Conservation (phyloP, 2,113 vertebrate genomes). For the Menura novaehollandiae region DNA sequence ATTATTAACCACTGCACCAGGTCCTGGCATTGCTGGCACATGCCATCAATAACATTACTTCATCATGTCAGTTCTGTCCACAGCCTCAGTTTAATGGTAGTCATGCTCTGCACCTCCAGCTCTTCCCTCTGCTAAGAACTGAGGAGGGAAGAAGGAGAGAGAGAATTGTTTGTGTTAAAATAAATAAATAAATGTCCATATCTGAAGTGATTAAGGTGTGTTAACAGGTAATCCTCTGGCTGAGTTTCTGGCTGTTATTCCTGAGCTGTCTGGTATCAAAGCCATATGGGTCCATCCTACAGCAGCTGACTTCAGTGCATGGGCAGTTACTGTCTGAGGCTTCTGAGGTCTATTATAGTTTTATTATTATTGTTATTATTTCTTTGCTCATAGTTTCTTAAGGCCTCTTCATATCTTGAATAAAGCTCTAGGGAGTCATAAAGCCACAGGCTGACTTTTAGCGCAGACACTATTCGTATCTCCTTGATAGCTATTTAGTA, state of each 20-base stretch:
- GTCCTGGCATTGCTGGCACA: neutral
- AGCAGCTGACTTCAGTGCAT: constrained; percentile 15
- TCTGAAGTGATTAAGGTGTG: constrained; percentile 17
- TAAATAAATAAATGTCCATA: neutral
- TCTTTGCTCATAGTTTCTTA: constrained; percentile 19
- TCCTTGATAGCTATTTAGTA: constrained; percentile 36
- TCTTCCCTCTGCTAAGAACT: neutral
- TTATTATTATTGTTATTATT: constrained; percentile 56
- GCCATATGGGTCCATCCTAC: neutral
- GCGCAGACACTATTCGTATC: neutral
- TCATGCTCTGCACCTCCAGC: neutral
- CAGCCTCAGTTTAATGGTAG: neutral
- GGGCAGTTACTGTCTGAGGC: constrained; percentile 29
- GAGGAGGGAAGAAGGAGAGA: neutral
- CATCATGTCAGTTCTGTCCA: neutral
- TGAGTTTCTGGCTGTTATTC: constrained; percentile 50
- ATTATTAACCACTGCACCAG: neutral
- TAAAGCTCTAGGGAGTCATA: constrained; percentile 33
- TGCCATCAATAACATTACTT: neutral
- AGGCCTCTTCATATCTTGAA: constrained; percentile 17
- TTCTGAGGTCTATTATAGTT: constrained; percentile 6
- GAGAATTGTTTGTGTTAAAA: neutral
- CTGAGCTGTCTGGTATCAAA: constrained; percentile 32
- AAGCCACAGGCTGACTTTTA: constrained; percentile 41
- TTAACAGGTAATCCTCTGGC: neutral